These are phyloP conservation scores for Myotis planiceps DNA, from an alignment of 2,797 vertebrate genomes.

Conservation along the genomic window DNA sequence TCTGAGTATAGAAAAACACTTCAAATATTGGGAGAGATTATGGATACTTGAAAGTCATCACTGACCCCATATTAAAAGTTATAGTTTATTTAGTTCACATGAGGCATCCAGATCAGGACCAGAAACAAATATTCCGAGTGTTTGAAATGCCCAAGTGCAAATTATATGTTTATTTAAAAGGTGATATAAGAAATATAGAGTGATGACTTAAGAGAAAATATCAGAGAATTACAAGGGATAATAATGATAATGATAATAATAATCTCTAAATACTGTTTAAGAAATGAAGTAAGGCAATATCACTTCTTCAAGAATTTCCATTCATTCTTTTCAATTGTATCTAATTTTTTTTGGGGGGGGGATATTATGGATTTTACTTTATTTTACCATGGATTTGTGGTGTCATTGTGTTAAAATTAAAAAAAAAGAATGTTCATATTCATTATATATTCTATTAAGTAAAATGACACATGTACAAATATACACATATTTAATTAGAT, in stretches of 20 bases:
- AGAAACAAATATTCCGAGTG: not conserved
- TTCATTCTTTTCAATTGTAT: not conserved
- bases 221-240: not conserved
- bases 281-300: not conserved
- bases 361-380: not conserved
- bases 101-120: rapidly evolving
- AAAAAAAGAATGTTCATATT: not conserved
- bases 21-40: not conserved
- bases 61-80: not conserved
- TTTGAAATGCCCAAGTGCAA: not conserved
- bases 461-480: not conserved
- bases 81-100: not conserved
- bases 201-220: not conserved
- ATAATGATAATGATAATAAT: not conserved
- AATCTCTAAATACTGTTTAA: not conserved
- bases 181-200: not conserved
- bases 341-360: not conserved
- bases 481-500: not conserved
- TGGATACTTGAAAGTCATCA: not conserved
- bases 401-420: not conserved
- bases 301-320: not conserved
- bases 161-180: not conserved
- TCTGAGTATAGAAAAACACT: not conserved
- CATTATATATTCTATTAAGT: not conserved
- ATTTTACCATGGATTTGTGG: not conserved